Conservation (phyloP, 2,797 vertebrate species). For the Oryzias sinensis region DNA sequence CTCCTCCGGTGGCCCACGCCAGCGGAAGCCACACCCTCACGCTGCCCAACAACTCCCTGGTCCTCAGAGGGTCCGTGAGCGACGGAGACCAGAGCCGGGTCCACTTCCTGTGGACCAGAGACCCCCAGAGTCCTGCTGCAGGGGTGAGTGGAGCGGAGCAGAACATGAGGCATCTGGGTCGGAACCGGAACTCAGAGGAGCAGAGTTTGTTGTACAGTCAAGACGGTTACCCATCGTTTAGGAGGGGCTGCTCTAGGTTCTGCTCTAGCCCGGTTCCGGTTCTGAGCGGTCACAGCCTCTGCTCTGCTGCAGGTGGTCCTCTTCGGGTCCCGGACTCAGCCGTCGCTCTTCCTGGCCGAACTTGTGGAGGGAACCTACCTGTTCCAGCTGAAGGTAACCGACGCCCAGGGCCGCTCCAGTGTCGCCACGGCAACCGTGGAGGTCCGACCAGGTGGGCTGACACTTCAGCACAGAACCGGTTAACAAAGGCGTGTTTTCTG, state of each 20-base stretch:
- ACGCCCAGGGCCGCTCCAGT: slow-evolving; percentile 80
- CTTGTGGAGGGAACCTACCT: slow-evolving; percentile 91
- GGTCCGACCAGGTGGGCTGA: slow-evolving; percentile 83
- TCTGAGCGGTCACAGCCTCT: not conserved
- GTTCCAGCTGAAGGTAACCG: slow-evolving; percentile 83
- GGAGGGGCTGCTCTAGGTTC: no score
- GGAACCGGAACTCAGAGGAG: not conserved
- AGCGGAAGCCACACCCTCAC: slow-evolving; percentile 86
- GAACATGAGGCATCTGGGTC: no score
- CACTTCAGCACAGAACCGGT: not conserved
- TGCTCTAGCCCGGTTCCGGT: no score
- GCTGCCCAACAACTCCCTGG: slow-evolving; percentile 88
- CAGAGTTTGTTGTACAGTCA: not conserved
- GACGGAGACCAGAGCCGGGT: slow-evolving; percentile 78
- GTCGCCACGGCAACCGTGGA: slow-evolving; percentile 85
- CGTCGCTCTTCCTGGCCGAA: slow-evolving; percentile 83
- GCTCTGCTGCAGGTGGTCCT: slow-evolving; percentile 72
- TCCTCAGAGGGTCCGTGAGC: slow-evolving; percentile 86
- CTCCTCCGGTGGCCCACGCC: slow-evolving; percentile 81
- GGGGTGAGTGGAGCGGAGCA: slow-evolving; percentile 75
- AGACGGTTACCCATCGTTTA: no score
- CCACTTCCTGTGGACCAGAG: slow-evolving; percentile 85
- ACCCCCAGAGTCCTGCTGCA: slow-evolving; percentile 89
- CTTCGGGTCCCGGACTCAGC: slow-evolving; percentile 76
- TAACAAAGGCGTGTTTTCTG: not conserved